Conservation (phyloP, 2,113 vertebrate species). For the Mobula hypostoma region DNA sequence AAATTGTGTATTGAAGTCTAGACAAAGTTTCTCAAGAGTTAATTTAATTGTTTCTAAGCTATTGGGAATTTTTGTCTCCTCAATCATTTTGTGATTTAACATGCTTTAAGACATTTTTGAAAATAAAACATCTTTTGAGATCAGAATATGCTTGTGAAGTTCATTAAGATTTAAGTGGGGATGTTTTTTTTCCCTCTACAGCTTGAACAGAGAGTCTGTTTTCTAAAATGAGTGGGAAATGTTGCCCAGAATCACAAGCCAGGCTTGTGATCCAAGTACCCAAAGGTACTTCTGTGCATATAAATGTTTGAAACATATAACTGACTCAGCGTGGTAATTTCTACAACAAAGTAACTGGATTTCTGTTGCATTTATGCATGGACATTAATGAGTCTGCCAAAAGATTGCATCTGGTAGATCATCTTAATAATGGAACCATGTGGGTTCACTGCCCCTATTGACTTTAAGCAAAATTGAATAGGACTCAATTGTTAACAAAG, state of each 20-base stretch:
- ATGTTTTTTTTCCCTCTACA: not conserved
- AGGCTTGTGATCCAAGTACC: not conserved
- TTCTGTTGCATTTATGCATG: not conserved
- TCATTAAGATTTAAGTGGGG: not conserved
- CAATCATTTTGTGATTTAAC: not conserved
- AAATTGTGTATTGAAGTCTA: not conserved
- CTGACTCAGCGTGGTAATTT: too few species aligned
- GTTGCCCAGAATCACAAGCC: not conserved
- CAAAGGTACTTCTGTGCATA: not conserved
- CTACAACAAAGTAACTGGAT: not conserved
- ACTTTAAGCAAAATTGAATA: not conserved
- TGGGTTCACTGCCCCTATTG: too few species aligned
- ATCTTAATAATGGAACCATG: too few species aligned
- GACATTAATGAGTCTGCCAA: not conserved
- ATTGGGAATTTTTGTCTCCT: not conserved
- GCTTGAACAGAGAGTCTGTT: not conserved
- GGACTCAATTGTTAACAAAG: too few species aligned
- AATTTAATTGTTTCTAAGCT: not conserved
- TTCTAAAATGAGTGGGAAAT: not conserved
- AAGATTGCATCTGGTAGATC: not conserved
- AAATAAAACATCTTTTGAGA: not conserved
- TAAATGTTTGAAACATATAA: not conserved
- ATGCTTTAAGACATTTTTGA: not conserved
- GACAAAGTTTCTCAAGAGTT: not conserved
- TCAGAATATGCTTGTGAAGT: not conserved